Conservation (phyloP, 2,888 invertebrate genomes). For the Aethes cnicana region DNA sequence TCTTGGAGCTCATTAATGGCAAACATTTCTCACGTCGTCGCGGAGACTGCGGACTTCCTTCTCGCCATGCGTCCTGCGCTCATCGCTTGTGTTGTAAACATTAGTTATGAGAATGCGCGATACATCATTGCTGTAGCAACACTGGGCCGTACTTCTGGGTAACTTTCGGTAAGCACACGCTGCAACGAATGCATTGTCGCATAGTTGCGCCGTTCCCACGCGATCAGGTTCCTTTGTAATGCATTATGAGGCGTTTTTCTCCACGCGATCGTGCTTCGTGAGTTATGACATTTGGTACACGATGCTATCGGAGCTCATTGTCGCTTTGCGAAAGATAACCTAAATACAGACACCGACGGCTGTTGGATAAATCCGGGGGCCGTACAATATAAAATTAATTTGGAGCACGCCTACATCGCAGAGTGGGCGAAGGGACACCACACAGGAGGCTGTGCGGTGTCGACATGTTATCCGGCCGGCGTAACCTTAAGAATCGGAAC, state of each 20-base stretch:
- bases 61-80: no score
- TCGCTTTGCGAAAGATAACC: conserved; percentile 54
- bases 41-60: no score
- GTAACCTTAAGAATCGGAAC: conserved; percentile 9
- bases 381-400: conserved; percentile 65
- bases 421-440: conserved; percentile 48
- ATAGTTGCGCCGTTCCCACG: conserved; percentile 72
- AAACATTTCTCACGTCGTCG: no score
- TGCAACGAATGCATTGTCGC: conserved; percentile 67
- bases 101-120: neutral
- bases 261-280: conserved; percentile 29
- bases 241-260: conserved; percentile 32
- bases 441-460: conserved; percentile 26
- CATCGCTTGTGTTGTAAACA: no score
- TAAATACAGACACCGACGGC: conserved; percentile 43
- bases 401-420: conserved; percentile 58
- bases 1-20: conserved; percentile 7
- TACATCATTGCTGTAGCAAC: neutral
- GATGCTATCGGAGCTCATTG: conserved; percentile 39
- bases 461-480: conserved; percentile 16
- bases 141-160: conserved; percentile 38
- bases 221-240: conserved; percentile 44
- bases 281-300: conserved; percentile 35
- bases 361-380: conserved; percentile 42
- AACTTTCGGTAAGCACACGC: conserved; percentile 44